Evolutionary conservation across 2,113 vertebrate species (phyloP), one percentile per base, ranked within the genome.

Genomic region (Holacanthus passer): DNA sequence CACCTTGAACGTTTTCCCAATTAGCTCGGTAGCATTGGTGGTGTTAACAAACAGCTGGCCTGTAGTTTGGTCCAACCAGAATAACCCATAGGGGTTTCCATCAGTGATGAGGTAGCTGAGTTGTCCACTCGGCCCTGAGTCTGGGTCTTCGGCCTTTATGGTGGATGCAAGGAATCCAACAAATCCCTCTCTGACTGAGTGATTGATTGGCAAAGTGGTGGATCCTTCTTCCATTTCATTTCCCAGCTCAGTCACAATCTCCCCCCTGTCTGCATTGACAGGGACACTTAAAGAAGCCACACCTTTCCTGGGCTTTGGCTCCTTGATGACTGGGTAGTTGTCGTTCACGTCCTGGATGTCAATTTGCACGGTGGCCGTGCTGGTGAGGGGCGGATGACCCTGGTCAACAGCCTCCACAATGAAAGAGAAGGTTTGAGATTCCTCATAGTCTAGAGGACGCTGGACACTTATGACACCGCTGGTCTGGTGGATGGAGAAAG

Each of bases 21-120:
- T 93, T 0, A 98, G 95, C 83, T 95, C 94, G 22, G 97, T 97
- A 69, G 96, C 95, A 0, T 98, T 98, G 83, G 95, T 97, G 84
- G 93, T 10, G 0, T 98, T 98, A 41, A 98, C 94, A 75, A 95
- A 98, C 17, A 99, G 85, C 82, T 97, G 95, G 0, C 98, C 98
- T 3, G 92, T 89, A 12, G 81, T 16, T 4, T 95, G 83, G 32
- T 96, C 95, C 88, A 99, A 88, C 88, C 90, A 79, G 76, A 98
- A 99, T 39, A 97, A 91, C 8, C 69, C 80, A 0, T 77, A n/a
- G 0, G 91, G 88, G 6, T 96, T 94, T 32, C 93, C 95, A 0
- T 90, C 89, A 24, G 35, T 79, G 24, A 99, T 93, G 16, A 86
- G 79, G 71, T 96, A 98, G 45, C 85, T 83, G 14, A 99, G 94